phyloP scores from a whole-genome alignment of 2,888 invertebrate genomes.

The Drosophila picticornis region DNA sequence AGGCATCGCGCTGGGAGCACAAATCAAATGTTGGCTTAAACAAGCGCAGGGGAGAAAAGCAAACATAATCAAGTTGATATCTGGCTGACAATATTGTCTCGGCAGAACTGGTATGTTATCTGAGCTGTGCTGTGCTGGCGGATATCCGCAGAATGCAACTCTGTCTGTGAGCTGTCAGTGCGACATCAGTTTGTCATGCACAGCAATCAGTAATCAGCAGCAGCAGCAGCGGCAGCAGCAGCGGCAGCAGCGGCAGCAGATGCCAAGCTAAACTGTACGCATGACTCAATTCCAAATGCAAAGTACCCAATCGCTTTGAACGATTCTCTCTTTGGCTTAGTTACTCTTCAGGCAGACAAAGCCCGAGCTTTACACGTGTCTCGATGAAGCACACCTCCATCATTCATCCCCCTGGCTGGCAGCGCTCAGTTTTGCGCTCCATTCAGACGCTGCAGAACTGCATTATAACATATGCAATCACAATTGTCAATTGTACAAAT shows the following conservation, averaged over 20 bases:
- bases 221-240: background rate
- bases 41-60: background rate
- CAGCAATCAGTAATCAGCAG: slow-evolving; percentile 70
- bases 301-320: slow-evolving; percentile 19
- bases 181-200: slow-evolving; percentile 36
- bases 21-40: slow-evolving; percentile 2
- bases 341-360: slow-evolving; percentile 38
- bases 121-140: slow-evolving; percentile 1
- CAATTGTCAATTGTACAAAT: slow-evolving; percentile 77
- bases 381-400: background rate
- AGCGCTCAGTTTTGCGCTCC: background rate
- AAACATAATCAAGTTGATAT: slow-evolving; percentile 32
- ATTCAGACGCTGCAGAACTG: slow-evolving; percentile 47
- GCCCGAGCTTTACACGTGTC: slow-evolving; percentile 34
- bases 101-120: background rate
- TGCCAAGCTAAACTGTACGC: slow-evolving; percentile 22
- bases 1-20: background rate
- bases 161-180: background rate
- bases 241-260: slow-evolving; percentile 47
- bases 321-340: slow-evolving; percentile 23
- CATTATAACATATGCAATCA: slow-evolving; percentile 78
- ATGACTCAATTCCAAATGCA: slow-evolving; percentile 25
- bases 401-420: background rate
- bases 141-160: slow-evolving; percentile 15
- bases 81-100: slow-evolving; percentile 10